Base-by-base conservation (phyloP, 1,140 invertebrate genomes). In the Zaprionus kolodkinae region DNA sequence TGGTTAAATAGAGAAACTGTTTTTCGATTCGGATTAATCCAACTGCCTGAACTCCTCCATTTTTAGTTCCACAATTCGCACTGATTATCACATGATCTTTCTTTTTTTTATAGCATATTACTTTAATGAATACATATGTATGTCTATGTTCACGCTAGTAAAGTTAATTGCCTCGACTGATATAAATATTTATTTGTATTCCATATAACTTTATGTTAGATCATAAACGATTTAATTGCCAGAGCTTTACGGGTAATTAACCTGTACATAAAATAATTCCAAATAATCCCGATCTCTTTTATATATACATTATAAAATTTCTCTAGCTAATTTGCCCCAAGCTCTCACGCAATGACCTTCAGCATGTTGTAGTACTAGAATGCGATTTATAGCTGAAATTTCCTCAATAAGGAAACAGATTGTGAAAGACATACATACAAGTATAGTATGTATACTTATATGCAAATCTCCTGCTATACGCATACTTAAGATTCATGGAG, bases 401-500 rank as follows among this genome's bases (percentile, higher is more conserved):
- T 45, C 40, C 40, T 15, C 40, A 45, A 45, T 45, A 45, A 45
- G 40, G 40, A 45, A 40, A 15, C 40, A 45, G n/a, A 45, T 15
- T 45, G n/a, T 15, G 9, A 45, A 13, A 43, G 1, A 21, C 40
- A 43, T 15, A 45, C 40, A n/a, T 21, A 1, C 11, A n/a, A n/a
- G n/a, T n/a, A n/a, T n/a, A n/a, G n/a, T n/a, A n/a, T n/a, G n/a
- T n/a, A n/a, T 40, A 4, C 11, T 40, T 40, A n/a, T 7, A 11
- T 52, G 35, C 25, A 50, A 50, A 50, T 50, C 1, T 25, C 21
- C 10, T 25, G 12, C 10, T 33, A 27, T 43, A 45, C 7, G n/a
- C 7, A 15, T 6, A 45, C 40, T 74, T 63, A 70, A 33, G 56
- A 74, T 74, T 56, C 72, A 52, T 35, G 13, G 13, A 30, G 21